phyloP scores from a whole-genome alignment of 2,888 invertebrate species.

The Mimachlamys varia region DNA sequence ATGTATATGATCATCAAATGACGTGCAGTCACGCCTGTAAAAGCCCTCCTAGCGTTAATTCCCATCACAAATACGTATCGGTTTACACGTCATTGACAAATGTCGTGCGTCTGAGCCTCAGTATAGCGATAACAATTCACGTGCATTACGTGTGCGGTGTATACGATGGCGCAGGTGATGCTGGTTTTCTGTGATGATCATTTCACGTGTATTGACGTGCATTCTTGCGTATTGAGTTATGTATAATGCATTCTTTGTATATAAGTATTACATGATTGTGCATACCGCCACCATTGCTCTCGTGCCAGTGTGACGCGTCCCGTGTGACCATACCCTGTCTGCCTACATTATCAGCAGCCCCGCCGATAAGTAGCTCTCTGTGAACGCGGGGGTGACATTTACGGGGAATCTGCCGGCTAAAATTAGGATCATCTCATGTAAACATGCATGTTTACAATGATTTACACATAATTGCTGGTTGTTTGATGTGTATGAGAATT shows the following conservation, averaged over 20 bases:
- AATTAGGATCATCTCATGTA: neutral
- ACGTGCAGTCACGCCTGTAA: neutral
- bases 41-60: neutral
- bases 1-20: slow-evolving; percentile 16
- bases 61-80: neutral
- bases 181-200: neutral
- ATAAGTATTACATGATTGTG: neutral
- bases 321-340: slow-evolving; percentile 15
- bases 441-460: slow-evolving; percentile 5
- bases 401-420: neutral
- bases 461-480: neutral
- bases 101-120: neutral
- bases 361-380: neutral
- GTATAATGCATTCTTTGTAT: neutral
- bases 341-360: neutral
- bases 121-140: neutral
- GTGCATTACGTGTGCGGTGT: neutral
- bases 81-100: slow-evolving; percentile 3
- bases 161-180: neutral
- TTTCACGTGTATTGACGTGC: neutral
- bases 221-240: neutral
- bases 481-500: neutral
- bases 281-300: neutral
- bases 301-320: neutral
- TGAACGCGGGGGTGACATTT: neutral